Conservation (phyloP, 2,113 vertebrate species). For the Serilophus lunatus region DNA sequence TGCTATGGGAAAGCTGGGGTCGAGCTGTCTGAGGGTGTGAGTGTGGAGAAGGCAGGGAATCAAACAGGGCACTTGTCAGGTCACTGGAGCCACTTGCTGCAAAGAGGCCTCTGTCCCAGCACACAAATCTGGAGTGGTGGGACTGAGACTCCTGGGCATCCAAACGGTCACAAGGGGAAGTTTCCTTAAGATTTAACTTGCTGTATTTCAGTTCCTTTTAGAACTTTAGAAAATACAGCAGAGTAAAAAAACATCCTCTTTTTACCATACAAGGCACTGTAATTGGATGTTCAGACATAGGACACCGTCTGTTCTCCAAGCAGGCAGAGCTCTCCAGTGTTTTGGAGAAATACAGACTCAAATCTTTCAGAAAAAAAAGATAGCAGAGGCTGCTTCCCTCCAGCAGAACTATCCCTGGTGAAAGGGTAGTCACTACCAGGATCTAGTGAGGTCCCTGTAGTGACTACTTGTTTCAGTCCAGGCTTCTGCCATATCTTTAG, state of each 20-base stretch:
- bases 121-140: neutral
- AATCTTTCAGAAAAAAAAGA: neutral
- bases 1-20: neutral
- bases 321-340: neutral
- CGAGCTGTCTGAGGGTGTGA: neutral
- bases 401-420: neutral
- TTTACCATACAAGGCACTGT: neutral
- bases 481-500: neutral
- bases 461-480: neutral
- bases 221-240: neutral
- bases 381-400: neutral
- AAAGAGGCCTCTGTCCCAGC: neutral
- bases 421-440: neutral
- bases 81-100: neutral
- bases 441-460: neutral
- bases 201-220: neutral
- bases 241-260: neutral
- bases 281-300: neutral
- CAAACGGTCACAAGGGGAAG: neutral
- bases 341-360: neutral
- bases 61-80: neutral
- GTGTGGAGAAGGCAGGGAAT: neutral
- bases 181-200: neutral
- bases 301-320: neutral
- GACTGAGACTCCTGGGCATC: neutral